Evolutionary conservation across 2,888 invertebrate genomes (phyloP).

Genomic region (Strigamia maritima): DNA sequence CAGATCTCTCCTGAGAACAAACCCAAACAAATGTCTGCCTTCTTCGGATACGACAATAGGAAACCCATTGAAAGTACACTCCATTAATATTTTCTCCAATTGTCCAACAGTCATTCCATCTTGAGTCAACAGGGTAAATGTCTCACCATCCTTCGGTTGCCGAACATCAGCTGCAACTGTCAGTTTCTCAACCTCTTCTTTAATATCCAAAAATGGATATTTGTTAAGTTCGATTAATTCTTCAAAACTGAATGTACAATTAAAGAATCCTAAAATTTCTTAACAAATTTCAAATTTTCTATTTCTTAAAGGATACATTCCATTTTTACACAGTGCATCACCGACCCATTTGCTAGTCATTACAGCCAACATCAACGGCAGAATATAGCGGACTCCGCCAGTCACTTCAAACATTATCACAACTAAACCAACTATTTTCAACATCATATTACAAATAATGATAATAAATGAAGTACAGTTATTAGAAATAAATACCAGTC

Average conservation of each 20-base stretch:
- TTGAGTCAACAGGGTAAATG: slow-evolving; percentile 87
- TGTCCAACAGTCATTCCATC: slow-evolving; percentile 97
- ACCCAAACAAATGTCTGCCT: slow-evolving; percentile 95
- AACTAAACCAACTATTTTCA: slow-evolving; percentile 76
- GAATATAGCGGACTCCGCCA: slow-evolving; percentile 95
- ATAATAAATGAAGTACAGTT: background rate
- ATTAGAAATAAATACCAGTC: slow-evolving; percentile 61
- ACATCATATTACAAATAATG: background rate
- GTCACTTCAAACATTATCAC: slow-evolving; percentile 99
- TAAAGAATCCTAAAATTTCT: too few species aligned
- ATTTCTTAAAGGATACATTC: slow-evolving; percentile 59
- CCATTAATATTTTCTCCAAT: slow-evolving; percentile 77
- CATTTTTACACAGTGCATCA: slow-evolving; percentile 88
- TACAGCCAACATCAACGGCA: slow-evolving; percentile 97
- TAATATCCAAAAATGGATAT: slow-evolving; percentile 97
- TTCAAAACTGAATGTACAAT: slow-evolving; percentile 66
- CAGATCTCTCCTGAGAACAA: slow-evolving; percentile 87
- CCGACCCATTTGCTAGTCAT: slow-evolving; percentile 99
- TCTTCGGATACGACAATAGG: slow-evolving; percentile 96
- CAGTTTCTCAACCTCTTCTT: slow-evolving; percentile 96
- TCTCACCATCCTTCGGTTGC: slow-evolving; percentile 80
- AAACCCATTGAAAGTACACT: slow-evolving; percentile 97
- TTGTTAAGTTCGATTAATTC: slow-evolving; percentile 98
- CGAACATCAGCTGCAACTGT: slow-evolving; percentile 99
- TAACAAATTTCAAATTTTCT: too few species aligned